phyloP scores from a whole-genome alignment of 2,797 vertebrate genomes.

The Holocentrus rufus region DNA sequence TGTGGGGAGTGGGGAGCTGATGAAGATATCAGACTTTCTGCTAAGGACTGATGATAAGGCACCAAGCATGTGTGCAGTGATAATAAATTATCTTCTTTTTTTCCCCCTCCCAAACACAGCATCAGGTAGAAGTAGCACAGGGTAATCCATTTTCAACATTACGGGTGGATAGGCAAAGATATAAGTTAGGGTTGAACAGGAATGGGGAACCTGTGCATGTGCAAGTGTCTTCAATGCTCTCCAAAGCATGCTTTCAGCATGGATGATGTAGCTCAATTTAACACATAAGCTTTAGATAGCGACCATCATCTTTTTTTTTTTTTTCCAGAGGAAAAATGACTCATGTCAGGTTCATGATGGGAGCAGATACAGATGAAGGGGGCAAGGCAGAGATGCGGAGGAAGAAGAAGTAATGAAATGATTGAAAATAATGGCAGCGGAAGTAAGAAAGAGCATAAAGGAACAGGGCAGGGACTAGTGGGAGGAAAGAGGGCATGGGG shows the following conservation, averaged over 20 bases:
- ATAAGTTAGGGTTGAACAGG: not conserved
- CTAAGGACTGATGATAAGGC: constrained; percentile 15
- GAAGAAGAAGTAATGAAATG: constrained; percentile 36
- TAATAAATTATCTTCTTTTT: not conserved
- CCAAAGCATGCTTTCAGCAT: no score
- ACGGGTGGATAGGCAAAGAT: not conserved
- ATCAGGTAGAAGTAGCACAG: not conserved
- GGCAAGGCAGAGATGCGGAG: constrained; percentile 20
- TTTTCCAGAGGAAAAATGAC: constrained; percentile 5
- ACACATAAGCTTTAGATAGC: constrained; percentile 2
- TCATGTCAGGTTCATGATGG: constrained; percentile 21
- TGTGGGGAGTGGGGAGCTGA: constrained; percentile 14
- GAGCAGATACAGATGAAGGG: constrained; percentile 12
- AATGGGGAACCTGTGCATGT: constrained; percentile 1
- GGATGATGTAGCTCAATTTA: no score
- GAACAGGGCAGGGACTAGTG: constrained; percentile 27
- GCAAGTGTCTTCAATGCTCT: not conserved
- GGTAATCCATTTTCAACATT: constrained; percentile 8
- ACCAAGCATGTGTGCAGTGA: constrained; percentile 1
- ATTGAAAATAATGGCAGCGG: constrained; percentile 35
- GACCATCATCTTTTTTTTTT: not conserved
- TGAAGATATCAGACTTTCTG: constrained; percentile 36
- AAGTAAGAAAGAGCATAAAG: constrained; percentile 20
- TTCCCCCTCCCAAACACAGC: constrained; percentile 1
- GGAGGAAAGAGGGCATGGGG: constrained; percentile 14